Evolutionary conservation across 2,888 invertebrate genomes (phyloP).

Genomic region (Calliscelio sp.): DNA sequence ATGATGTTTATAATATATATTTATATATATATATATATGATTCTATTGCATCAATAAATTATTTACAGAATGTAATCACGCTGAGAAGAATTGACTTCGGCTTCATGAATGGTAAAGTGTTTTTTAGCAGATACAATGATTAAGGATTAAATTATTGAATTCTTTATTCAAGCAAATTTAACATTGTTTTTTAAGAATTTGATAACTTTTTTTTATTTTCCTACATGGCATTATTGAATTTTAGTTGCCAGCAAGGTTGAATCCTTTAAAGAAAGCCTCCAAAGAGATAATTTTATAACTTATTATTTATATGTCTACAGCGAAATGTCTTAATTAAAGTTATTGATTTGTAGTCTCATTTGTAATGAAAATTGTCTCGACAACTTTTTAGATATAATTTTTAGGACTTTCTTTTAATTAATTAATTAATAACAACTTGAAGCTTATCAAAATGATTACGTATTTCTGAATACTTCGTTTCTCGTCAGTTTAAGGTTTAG

Average conservation of each 20-base stretch:
- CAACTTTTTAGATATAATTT: constrained; percentile 3
- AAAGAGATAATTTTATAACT: constrained; percentile 80
- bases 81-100: constrained; percentile 19
- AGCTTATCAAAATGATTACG: background rate
- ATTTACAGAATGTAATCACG: background rate
- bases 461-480: background rate
- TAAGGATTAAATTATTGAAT: constrained; percentile 33
- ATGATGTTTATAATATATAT: background rate
- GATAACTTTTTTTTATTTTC: constrained; percentile 32
- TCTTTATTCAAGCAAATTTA: no score
- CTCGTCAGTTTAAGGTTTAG: background rate
- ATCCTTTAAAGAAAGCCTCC: constrained; percentile 77
- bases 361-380: constrained; percentile 15
- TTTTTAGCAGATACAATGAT: constrained; percentile 7
- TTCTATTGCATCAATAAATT: no score
- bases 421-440: background rate
- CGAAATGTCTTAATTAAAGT: no score
- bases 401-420: background rate
- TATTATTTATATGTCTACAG: constrained; percentile 75
- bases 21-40: no score
- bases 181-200: constrained; percentile 28
- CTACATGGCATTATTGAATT: constrained; percentile 61
- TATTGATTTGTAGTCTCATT: constrained; percentile 30
- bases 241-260: constrained; percentile 76
- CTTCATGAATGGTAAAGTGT: constrained; percentile 30